Base-by-base conservation (phyloP, 2,113 vertebrate genomes). In the Gallinago paraguaiae region DNA sequence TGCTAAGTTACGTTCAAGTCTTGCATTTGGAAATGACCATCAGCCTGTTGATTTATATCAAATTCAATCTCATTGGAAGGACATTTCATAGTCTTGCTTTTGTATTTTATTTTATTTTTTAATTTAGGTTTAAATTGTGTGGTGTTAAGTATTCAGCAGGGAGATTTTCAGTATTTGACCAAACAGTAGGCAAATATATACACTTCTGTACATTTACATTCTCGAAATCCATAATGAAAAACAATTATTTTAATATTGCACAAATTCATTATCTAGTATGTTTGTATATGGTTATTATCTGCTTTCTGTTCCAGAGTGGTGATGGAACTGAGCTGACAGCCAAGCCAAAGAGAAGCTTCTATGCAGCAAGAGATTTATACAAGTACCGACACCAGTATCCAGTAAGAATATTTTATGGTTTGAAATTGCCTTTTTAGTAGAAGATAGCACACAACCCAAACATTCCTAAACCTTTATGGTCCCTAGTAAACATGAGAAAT, bases 271-370 rank as follows among this genome's bases (percentile, higher is more conserved):
- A 3, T 57, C 59, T 61, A 18, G 19, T 67, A 17, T 37, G 27
- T n/a, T 79, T 82, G n/a, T 53, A 6, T 53, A 3, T 53, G 31
- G 64, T 61, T 53, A 48, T 90, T 70, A n/a, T 89, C 92, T 78
- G 24, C 43, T 95, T 64, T 97, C 87, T 95, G 51, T 97, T 98
- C 90, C 97, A 99, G 99, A 95, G 96, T 90, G 93, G 96, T 76
- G 98, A 98, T 89, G 98, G 97, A 86, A 96, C 97, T 14, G 98
- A 99, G 92, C 97, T 97, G 83, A 94, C 96, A 92, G 97, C 98
- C 60, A 99, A 99, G 97, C 99, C 99, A 98, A 99, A 99, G 98
- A 99, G 99, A 98, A 99, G 99, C 97, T 99, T 99, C 97, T 99
- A 99, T 4, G 99, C 99, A 83, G 99, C 99, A 31, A 98, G 99